Percentiles rank a stretch among this genome's conserved stretches.
These are phyloP conservation scores for Mormyrus lacerda DNA, from an alignment of 2,113 vertebrate species.

Conservation along the genomic window DNA sequence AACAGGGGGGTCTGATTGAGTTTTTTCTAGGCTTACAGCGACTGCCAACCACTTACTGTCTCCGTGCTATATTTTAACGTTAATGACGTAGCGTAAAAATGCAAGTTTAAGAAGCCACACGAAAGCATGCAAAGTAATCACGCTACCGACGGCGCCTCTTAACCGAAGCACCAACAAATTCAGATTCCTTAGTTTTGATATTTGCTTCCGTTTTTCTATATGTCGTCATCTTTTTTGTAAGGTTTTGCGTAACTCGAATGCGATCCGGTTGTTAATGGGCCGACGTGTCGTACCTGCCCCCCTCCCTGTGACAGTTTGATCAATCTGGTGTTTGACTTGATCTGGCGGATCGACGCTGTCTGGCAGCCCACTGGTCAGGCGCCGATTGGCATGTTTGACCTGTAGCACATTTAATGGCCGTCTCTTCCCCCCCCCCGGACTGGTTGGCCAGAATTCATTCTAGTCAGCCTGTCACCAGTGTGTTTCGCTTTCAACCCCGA, in stretches of 20 bases:
- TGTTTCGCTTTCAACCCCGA: not conserved
- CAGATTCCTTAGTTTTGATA: not conserved
- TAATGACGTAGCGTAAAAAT: constrained; percentile 20
- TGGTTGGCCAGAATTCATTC: not conserved
- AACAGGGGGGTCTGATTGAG: not conserved
- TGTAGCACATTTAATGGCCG: not conserved
- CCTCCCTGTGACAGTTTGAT: not conserved
- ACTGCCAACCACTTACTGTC: not conserved
- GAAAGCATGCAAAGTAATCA: not conserved
- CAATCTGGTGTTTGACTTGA: not conserved
- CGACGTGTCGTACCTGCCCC: not conserved
- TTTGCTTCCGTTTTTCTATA: not conserved
- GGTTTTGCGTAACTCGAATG: not conserved
- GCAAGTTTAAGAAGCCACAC: not conserved
- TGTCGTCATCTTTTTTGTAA: not conserved
- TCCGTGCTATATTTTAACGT: not conserved
- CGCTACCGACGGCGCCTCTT: not conserved
- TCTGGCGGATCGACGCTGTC: not conserved
- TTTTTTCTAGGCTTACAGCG: not conserved
- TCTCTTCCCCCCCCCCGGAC: not conserved
- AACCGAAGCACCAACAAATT: not conserved
- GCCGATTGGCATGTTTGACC: not conserved
- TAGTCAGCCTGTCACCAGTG: not conserved
- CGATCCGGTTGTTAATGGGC: not conserved
- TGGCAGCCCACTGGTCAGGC: not conserved